These are phyloP conservation scores for Onychomys leucogaster DNA, from an alignment of 2,797 vertebrate genomes.

Conservation along the genomic window DNA sequence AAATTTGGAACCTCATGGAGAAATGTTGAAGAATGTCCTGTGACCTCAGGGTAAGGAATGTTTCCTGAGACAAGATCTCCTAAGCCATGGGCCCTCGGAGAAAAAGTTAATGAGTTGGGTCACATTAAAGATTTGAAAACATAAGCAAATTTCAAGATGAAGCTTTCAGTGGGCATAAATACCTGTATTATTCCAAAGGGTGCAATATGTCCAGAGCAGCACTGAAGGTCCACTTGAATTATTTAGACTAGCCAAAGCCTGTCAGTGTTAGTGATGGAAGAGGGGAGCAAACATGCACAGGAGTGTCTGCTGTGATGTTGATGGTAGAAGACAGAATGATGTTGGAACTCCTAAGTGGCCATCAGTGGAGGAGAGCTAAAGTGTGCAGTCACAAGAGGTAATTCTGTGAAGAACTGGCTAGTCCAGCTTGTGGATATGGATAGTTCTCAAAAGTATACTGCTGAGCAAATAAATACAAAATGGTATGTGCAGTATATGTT, in stretches of 20 bases:
- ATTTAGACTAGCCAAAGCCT: neutral
- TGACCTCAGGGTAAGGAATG: neutral
- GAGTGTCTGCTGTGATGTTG: neutral
- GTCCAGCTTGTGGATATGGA: neutral
- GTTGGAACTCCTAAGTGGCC: neutral
- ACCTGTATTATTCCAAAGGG: neutral
- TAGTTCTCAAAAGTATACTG: neutral
- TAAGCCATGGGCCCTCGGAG: neutral
- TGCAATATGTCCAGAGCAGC: neutral
- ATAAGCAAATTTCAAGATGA: neutral
- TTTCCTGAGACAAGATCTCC: slow-evolving; percentile 35
- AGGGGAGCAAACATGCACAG: neutral
- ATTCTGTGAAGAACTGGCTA: neutral
- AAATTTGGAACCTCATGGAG: neutral
- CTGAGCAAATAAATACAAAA: neutral
- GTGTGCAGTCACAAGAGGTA: neutral
- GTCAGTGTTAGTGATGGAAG: neutral
- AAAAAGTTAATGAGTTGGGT: neutral
- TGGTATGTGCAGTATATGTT: neutral
- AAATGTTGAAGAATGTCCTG: neutral
- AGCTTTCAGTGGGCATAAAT: neutral
- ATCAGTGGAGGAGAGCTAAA: neutral
- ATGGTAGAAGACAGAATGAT: neutral
- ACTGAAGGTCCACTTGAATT: neutral
- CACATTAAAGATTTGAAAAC: neutral